Conservation (phyloP, 2,888 invertebrate genomes). For the Physocephala rufipes region DNA sequence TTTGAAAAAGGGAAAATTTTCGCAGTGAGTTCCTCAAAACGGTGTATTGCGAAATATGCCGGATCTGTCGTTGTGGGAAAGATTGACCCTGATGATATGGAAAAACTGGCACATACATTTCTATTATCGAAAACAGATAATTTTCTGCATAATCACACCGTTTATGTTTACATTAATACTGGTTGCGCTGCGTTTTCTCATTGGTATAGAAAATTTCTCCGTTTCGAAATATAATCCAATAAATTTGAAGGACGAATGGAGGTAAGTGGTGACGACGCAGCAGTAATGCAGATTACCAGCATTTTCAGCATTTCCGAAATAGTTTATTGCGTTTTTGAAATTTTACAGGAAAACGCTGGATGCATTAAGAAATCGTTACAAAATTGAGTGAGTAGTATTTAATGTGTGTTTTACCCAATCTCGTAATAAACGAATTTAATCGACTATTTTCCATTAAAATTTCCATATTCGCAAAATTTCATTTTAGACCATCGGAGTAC, state of each 20-base stretch:
- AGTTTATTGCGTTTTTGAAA: neutral
- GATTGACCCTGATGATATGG: slow-evolving; percentile 15
- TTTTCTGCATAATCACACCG: slow-evolving; percentile 4
- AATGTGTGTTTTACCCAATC: too few species aligned
- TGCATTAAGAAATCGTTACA: neutral
- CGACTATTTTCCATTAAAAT: neutral
- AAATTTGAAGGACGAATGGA: neutral
- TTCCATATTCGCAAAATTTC: neutral
- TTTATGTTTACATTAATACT: neutral
- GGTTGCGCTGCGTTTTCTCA: slow-evolving; percentile 1
- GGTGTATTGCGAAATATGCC: neutral
- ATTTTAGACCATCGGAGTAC: slow-evolving; percentile 4
- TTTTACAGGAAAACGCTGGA: neutral
- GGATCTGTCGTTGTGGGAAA: neutral
- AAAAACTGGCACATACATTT: slow-evolving; percentile 17
- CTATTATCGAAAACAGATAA: neutral
- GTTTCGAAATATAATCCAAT: neutral
- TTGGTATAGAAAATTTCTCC: neutral
- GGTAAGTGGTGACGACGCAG: neutral
- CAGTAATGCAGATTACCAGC: too few species aligned
- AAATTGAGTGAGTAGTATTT: neutral
- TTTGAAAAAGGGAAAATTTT: too few species aligned
- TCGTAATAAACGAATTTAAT: too few species aligned
- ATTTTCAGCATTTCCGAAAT: too few species aligned
- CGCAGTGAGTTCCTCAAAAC: slow-evolving; percentile 1